Base-by-base conservation (phyloP, 2,113 vertebrate genomes). In the Colaptes auratus region DNA sequence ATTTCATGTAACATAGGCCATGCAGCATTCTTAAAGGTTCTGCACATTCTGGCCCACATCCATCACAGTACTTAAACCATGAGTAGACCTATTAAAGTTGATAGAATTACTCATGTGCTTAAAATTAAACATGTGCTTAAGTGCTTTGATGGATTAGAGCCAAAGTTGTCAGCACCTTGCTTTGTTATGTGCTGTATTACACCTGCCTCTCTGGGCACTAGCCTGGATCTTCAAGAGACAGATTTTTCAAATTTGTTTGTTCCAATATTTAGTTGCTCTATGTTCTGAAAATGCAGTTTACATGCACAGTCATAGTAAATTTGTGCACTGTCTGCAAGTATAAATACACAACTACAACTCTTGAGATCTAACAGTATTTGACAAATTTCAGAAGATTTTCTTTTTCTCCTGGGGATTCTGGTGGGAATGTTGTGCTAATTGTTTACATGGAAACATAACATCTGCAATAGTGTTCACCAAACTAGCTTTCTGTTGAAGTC, bases 71-170 rank as follows among this genome's bases (percentile, higher is more conserved):
- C 94, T 97, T 97, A 97, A 96, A 91, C 93, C 87, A 78, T 86
- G 95, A 97, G 93, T 95, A 96, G 89, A 83, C 88, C 95, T 94
- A 94, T 96, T 97, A 93, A 95, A 95, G 82, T 96, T 95, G 95
- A 92, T 96, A 92, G 95, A 96, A 95, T 97, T 96, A 97, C 93
- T 97, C 93, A 95, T 95, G 88, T 95, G 94, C 94, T 96, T 96
- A 97, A 97, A 97, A 94, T 96, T 97, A 96, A 97, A 96, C 92
- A 92, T 94, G 90, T 90, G 93, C 95, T 95, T 95, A 95, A 95
- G 95, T 96, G 94, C 93, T 97, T 82, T 83, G 86, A 83, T 96
- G 96, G 95, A 93, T 95, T 86, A 36, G 82, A 94, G 94, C 94
- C 95, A 96, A 91, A 78, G 85, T 95, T 97, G 93, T 95, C 95